Conservation (phyloP, 2,888 invertebrate species). For the Conomelus anceps region DNA sequence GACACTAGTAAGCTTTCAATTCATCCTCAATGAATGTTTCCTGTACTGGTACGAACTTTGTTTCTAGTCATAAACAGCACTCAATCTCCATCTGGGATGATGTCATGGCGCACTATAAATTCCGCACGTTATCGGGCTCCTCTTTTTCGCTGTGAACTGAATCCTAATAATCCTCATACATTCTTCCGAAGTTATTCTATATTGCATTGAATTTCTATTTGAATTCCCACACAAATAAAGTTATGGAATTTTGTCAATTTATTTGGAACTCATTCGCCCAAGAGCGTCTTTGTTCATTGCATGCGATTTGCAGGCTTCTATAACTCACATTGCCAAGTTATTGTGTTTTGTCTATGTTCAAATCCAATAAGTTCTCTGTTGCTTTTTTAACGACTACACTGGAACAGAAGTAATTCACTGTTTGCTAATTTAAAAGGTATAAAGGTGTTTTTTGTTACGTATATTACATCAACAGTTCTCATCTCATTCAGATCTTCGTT, state of each 20-base stretch:
- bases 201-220: neutral
- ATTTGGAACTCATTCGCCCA: neutral
- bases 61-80: too few species aligned
- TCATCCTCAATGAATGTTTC: too few species aligned
- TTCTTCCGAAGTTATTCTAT: neutral
- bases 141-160: neutral
- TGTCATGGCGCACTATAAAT: neutral
- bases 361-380: neutral
- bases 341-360: too few species aligned
- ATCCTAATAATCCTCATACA: neutral
- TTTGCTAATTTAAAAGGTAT: too few species aligned
- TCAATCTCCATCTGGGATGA: too few species aligned
- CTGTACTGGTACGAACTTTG: too few species aligned
- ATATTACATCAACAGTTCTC: too few species aligned
- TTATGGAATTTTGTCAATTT: neutral
- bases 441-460: too few species aligned
- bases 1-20: too few species aligned
- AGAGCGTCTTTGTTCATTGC: neutral
- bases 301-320: neutral
- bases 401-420: too few species aligned
- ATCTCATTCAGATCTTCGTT: neutral
- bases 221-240: neutral
- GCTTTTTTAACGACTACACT: neutral
- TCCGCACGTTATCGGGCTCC: neutral
- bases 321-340: neutral